These are phyloP conservation scores for Xylota sylvarum DNA, from an alignment of 2,888 invertebrate genomes.

Conservation along the genomic window DNA sequence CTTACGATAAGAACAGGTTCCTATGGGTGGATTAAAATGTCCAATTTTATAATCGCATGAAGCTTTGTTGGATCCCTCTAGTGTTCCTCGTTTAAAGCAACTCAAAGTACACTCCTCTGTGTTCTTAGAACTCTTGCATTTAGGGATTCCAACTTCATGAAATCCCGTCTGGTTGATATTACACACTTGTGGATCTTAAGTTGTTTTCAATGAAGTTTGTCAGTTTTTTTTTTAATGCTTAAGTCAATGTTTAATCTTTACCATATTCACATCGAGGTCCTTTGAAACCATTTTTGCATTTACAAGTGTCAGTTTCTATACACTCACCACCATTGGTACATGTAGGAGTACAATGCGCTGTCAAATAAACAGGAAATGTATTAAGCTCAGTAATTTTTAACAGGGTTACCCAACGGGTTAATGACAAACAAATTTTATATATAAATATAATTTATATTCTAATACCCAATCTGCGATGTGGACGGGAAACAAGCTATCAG, in stretches of 20 bases:
- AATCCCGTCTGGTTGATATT: constrained; percentile 87
- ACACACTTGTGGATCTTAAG: constrained; percentile 86
- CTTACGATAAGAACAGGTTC: constrained; percentile 90
- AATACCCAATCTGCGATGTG: no score
- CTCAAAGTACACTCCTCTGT: constrained; percentile 85
- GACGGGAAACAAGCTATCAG: no score
- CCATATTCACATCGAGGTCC: constrained; percentile 83
- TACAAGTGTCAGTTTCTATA: constrained; percentile 90
- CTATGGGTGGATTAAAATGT: constrained; percentile 89
- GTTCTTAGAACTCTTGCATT: constrained; percentile 88
- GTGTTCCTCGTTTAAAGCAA: constrained; percentile 80
- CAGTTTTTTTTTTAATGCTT: no score
- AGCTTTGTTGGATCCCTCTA: constrained; percentile 87
- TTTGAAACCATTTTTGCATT: constrained; percentile 89
- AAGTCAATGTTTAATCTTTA: constrained; percentile 62
- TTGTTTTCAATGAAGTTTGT: background rate
- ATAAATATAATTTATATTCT: no score
- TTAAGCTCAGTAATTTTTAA: no score
- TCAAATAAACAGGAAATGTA: no score
- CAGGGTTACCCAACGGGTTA: no score
- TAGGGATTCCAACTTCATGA: constrained; percentile 89
- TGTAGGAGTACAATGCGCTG: constrained; percentile 88
- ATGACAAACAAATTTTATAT: no score
- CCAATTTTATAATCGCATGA: constrained; percentile 89
- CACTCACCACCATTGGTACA: constrained; percentile 94